Conservation (phyloP, 2,113 vertebrate species). For the Scolopax mira region DNA sequence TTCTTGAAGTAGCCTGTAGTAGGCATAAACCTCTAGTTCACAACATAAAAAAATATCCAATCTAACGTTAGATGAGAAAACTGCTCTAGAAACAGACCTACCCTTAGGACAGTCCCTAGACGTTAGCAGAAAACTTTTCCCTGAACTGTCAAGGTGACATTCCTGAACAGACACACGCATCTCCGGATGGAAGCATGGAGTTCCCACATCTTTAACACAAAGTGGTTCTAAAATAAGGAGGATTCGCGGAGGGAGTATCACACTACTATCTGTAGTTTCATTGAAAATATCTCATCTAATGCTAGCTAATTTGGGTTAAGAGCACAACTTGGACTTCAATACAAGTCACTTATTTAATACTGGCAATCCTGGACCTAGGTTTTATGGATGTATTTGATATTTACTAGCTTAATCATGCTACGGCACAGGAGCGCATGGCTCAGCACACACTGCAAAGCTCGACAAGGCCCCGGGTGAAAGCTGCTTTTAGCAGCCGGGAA, state of each 20-base stretch:
- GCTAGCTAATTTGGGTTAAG: background rate
- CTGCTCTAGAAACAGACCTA: background rate
- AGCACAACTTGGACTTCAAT: rapidly evolving
- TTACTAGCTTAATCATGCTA: rapidly evolving
- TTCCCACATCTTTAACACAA: no score
- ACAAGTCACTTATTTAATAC: rapidly evolving
- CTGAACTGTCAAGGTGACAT: background rate
- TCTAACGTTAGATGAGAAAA: background rate
- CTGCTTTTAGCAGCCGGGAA: background rate
- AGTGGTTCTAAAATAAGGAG: background rate
- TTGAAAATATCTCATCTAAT: rapidly evolving
- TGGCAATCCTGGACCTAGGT: rapidly evolving
- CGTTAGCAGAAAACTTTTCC: background rate
- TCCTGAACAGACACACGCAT: rapidly evolving
- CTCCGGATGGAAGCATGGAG: rapidly evolving
- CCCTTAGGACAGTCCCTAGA: background rate
- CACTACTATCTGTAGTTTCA: rapidly evolving
- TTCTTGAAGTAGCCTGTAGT: background rate
- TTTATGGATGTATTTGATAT: rapidly evolving
- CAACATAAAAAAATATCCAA: rapidly evolving
- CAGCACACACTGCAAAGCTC: background rate
- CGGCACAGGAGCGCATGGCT: background rate
- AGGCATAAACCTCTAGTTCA: background rate
- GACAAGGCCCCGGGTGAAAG: background rate
- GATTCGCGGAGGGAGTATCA: rapidly evolving